Conservation (phyloP, 1,140 invertebrate species). For the Cephus cinctus region DNA sequence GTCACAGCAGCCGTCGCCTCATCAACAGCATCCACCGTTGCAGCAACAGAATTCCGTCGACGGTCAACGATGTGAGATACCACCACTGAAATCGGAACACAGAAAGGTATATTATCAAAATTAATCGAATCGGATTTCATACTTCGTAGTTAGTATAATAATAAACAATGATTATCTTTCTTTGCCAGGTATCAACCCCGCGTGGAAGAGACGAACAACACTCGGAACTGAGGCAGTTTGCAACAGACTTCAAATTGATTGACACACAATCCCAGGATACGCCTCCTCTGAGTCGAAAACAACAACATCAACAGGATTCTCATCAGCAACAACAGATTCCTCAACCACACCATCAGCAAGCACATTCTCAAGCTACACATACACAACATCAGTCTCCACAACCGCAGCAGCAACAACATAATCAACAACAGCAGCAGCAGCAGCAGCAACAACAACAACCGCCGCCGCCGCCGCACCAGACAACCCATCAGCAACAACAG, state of each 20-base stretch:
- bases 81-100: conserved; percentile 42
- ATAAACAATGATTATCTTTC: not conserved
- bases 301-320: conserved; percentile 11
- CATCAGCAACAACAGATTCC: conserved; percentile 17
- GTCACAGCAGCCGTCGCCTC: conserved; percentile 32
- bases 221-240: conserved; percentile 61
- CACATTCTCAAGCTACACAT: conserved; percentile 44
- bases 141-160: not conserved
- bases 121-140: too few relatives aligned
- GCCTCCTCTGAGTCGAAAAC: conserved; percentile 34
- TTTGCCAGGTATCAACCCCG: conserved; percentile 25
- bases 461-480: conserved; percentile 22
- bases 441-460: conserved; percentile 18
- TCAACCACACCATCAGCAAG: conserved; percentile 36
- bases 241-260: conserved; percentile 61
- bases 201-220: conserved; percentile 56
- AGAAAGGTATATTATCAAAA: conserved; percentile 38
- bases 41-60: conserved; percentile 45
- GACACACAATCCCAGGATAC: conserved; percentile 45
- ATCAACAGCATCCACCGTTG: conserved; percentile 31
- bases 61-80: conserved; percentile 39
- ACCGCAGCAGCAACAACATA: conserved; percentile 9
- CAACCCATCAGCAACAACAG: conserved; percentile 24
- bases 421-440: conserved; percentile 6
- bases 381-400: conserved; percentile 18